These are phyloP conservation scores for Telmatherina bonti DNA, from an alignment of 2,797 vertebrate genomes.

Conservation along the genomic window DNA sequence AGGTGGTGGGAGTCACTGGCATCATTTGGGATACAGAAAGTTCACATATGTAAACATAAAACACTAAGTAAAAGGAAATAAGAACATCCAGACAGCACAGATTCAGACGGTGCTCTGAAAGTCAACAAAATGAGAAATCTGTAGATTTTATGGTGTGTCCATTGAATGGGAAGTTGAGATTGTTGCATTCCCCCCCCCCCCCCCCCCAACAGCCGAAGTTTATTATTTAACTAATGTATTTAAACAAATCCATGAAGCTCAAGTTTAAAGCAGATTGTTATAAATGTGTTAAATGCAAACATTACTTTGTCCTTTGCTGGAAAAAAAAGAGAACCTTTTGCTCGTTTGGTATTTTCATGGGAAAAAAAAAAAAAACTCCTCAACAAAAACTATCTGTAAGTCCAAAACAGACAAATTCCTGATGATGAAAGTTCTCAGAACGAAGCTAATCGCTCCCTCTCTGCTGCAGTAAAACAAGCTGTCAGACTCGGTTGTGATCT, in stretches of 20 bases:
- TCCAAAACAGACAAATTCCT: slow-evolving; percentile 2
- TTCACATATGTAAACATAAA: too few relatives aligned
- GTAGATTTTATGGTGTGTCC: too few relatives aligned
- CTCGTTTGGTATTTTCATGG: background rate
- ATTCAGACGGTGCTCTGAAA: too few relatives aligned
- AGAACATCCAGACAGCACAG: too few relatives aligned
- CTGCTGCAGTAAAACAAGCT: slow-evolving; percentile 61
- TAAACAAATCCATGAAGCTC: too few relatives aligned
- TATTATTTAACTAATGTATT: background rate
- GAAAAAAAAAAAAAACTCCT: too few relatives aligned
- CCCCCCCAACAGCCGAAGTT: background rate
- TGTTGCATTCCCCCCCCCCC: too few relatives aligned
- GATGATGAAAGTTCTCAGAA: slow-evolving; percentile 33
- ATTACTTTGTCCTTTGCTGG: background rate
- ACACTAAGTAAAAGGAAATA: too few relatives aligned
- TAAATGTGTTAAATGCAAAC: background rate
- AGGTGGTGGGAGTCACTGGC: too few relatives aligned
- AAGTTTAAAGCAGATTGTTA: background rate
- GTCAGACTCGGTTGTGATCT: slow-evolving; percentile 60
- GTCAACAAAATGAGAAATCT: too few relatives aligned
- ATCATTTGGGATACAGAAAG: too few relatives aligned
- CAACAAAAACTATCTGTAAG: background rate
- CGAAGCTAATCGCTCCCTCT: slow-evolving; percentile 21
- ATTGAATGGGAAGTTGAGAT: background rate
- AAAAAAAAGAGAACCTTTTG: background rate